Percentiles rank a stretch among this genome's conserved stretches.
phyloP scores from a whole-genome alignment of 2,888 invertebrate genomes.

The Helicoverpa assulta region DNA sequence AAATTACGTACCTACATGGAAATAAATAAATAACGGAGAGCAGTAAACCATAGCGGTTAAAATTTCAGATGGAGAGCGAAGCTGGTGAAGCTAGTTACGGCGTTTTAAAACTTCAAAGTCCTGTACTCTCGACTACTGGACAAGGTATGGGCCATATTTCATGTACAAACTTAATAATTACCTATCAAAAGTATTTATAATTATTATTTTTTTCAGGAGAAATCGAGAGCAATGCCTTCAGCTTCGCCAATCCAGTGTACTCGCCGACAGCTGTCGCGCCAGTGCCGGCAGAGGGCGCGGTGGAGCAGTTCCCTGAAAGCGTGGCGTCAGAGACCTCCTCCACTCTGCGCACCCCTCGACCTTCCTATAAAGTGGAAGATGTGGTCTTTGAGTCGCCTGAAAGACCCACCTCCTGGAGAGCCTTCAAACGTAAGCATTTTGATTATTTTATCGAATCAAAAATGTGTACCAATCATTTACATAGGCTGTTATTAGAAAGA shows the following conservation, averaged over 20 bases:
- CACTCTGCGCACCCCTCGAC: constrained; percentile 82
- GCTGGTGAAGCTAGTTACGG: constrained; percentile 91
- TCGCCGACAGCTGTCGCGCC: constrained; percentile 91
- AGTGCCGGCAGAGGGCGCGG: constrained; percentile 59
- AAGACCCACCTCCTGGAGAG: constrained; percentile 84
- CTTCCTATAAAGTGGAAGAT: constrained; percentile 94
- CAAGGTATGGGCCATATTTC: constrained; percentile 65
- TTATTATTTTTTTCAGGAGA: constrained; percentile 71
- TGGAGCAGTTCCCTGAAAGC: constrained; percentile 61
- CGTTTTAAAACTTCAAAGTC: constrained; percentile 94
- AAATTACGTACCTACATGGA: background rate
- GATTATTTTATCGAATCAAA: too few relatives aligned
- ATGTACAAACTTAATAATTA: background rate
- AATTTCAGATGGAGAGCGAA: constrained; percentile 85
- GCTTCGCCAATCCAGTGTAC: constrained; percentile 96
- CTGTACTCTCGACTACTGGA: constrained; percentile 83
- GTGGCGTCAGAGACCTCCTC: constrained; percentile 71
- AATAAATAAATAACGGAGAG: background rate
- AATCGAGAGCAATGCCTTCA: constrained; percentile 91
- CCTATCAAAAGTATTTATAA: too few relatives aligned
- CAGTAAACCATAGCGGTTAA: constrained; percentile 11
- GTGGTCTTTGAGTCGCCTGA: constrained; percentile 92
- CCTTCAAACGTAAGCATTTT: constrained; percentile 80
- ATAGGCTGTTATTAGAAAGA: too few relatives aligned
- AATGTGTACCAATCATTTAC: too few relatives aligned